Base-by-base conservation (phyloP, 1,140 invertebrate species). In the Magallana gigas region DNA sequence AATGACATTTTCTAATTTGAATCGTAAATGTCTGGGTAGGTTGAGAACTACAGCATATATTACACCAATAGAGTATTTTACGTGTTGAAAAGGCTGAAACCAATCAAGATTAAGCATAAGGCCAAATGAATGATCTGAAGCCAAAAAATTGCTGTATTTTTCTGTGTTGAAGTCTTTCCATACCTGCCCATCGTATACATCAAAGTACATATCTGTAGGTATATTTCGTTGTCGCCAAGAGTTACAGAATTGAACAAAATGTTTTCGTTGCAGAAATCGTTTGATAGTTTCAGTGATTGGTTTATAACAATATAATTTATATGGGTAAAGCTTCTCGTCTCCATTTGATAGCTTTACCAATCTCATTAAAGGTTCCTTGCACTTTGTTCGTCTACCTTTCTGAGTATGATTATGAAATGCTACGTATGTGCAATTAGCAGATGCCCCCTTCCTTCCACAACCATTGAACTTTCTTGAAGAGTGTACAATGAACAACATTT, bases 211-310 rank as follows among this genome's bases (percentile, higher is more conserved):
- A 16, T n/a, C 56, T 56, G 8, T 8, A 18, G 56, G 57, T 57
- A 58, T 57, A 18, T 16, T 12, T 1, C 56, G 14, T 59, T 18
- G 57, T 83, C 83, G 60, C 85, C 62, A 84, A 58, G 5, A 16
- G 59, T 90, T 59, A 88, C 89, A 90, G 8, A 57, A 18, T 8
- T 90, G 23, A 56, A 84, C 83, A 90, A 90, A 90, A 23, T 85
- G 18, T 16, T 4, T 3, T 14, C 60, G 29, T 16, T 18, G 11
- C 29, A 90, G 56, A 60, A 90, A 71, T 58, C 60, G 18, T 82
- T 84, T 14, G 1, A 88, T 23, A 8, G 57, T 76, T n/a, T 81
- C 57, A 14, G 81, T 16, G 1, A 90, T 6, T 29, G 85, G 36
- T 57, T 88, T 88, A 48, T 85, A 88, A 80, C 87, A 90, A 48